phyloP scores from a whole-genome alignment of 1,140 invertebrate genomes.

The Papilio helenus region DNA sequence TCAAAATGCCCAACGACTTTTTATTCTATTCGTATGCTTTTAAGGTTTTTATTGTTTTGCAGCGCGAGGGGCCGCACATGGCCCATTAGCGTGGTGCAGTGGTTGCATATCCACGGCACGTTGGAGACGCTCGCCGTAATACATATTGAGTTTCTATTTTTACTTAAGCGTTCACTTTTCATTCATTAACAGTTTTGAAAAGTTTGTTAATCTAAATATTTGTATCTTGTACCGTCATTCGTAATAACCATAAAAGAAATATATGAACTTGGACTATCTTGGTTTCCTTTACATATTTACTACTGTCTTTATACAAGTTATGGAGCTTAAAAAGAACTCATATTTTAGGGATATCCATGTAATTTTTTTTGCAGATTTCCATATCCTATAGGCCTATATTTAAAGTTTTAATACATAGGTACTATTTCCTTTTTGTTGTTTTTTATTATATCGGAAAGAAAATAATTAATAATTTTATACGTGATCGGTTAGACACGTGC shows the following conservation, averaged over 20 bases:
- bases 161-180: slow-evolving; percentile 41
- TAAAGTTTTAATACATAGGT: too few relatives aligned
- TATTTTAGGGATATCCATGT: neutral
- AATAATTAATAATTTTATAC: neutral
- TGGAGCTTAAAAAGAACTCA: neutral
- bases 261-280: neutral
- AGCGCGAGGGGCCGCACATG: slow-evolving; percentile 46
- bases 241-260: neutral
- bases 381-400: neutral
- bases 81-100: slow-evolving; percentile 53
- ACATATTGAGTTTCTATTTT: slow-evolving; percentile 45
- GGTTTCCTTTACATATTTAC: neutral
- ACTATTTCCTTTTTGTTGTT: neutral
- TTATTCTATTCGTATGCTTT: slow-evolving; percentile 34
- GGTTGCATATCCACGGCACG: slow-evolving; percentile 43
- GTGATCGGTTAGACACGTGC: neutral
- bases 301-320: neutral
- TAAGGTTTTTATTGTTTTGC: slow-evolving; percentile 43
- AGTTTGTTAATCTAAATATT: slow-evolving; percentile 13
- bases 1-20: slow-evolving; percentile 31
- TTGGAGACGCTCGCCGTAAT: slow-evolving; percentile 45
- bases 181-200: slow-evolving; percentile 38
- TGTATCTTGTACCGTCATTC: neutral
- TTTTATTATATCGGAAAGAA: neutral
- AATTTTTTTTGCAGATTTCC: neutral